phyloP scores from a whole-genome alignment of 2,113 vertebrate genomes.

The Megalops atlanticus region DNA sequence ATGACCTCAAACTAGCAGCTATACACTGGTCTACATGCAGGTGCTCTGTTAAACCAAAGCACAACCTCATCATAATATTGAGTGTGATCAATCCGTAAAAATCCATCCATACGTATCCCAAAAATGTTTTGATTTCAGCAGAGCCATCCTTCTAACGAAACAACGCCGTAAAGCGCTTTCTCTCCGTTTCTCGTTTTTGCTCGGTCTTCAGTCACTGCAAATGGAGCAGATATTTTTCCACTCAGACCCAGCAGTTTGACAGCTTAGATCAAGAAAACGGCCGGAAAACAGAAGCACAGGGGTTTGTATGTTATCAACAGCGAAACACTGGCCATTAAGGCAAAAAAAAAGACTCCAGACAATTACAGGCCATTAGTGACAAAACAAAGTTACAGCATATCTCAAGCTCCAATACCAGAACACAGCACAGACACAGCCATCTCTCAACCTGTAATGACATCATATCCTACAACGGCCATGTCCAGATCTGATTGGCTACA shows the following conservation, averaged over 20 bases:
- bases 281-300: not conserved
- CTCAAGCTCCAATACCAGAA: not conserved
- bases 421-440: not conserved
- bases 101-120: conserved; percentile 58
- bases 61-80: conserved; percentile 12
- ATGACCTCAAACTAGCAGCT: no score
- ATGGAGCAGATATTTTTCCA: not conserved
- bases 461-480: not conserved
- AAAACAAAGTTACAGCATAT: not conserved
- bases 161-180: conserved; percentile 38
- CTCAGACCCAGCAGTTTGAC: not conserved
- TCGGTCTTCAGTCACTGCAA: conserved; percentile 33
- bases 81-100: conserved; percentile 50
- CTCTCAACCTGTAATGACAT: not conserved
- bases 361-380: not conserved
- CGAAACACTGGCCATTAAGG: not conserved
- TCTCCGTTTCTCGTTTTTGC: conserved; percentile 29
- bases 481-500: not conserved
- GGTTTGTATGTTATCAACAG: not conserved
- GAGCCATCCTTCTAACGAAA: conserved; percentile 60
- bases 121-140: conserved; percentile 60
- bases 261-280: not conserved
- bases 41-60: conserved; percentile 12
- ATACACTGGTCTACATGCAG: not conserved
- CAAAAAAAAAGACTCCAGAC: not conserved